Conservation (phyloP, 2,797 vertebrate genomes). For the Argyrosomus regius region DNA sequence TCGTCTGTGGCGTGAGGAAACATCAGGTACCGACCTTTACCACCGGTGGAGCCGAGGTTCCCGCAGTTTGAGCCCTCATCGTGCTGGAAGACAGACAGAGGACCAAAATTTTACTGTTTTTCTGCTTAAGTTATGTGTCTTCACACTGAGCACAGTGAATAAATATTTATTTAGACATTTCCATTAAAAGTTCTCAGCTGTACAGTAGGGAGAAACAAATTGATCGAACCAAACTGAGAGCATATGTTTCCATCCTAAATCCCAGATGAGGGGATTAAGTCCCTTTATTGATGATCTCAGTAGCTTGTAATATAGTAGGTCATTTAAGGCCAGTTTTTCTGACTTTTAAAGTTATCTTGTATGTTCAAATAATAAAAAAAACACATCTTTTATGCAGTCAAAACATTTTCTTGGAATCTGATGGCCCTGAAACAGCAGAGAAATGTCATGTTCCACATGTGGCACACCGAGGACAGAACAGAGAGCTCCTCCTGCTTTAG, state of each 20-base stretch:
- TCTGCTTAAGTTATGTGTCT: neutral
- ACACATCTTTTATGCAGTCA: neutral
- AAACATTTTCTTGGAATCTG: conserved; percentile 8
- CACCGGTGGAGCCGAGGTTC: conserved; percentile 67
- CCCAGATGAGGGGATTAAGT: neutral
- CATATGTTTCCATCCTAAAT: conserved; percentile 2
- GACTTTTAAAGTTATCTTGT: conserved; percentile 9
- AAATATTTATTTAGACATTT: conserved; percentile 8
- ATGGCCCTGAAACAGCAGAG: conserved; percentile 24
- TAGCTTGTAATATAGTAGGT: neutral
- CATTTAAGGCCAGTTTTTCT: neutral
- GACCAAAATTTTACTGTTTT: rapidly evolving
- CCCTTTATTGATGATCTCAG: conserved; percentile 11
- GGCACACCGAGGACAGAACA: conserved; percentile 25
- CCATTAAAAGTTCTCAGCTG: neutral
- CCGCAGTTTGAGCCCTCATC: conserved; percentile 85
- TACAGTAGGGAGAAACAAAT: conserved; percentile 18
- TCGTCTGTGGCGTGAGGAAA: conserved; percentile 85
- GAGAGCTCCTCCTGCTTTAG: neutral
- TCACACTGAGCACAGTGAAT: neutral
- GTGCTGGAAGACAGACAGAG: conserved; percentile 79
- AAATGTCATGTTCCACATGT: conserved; percentile 24
- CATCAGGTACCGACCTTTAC: conserved; percentile 89
- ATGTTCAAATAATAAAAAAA: conserved; percentile 13
- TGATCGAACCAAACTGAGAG: conserved; percentile 7